Base-by-base conservation (phyloP, 2,113 vertebrate genomes). In the Etheostoma cragini region DNA sequence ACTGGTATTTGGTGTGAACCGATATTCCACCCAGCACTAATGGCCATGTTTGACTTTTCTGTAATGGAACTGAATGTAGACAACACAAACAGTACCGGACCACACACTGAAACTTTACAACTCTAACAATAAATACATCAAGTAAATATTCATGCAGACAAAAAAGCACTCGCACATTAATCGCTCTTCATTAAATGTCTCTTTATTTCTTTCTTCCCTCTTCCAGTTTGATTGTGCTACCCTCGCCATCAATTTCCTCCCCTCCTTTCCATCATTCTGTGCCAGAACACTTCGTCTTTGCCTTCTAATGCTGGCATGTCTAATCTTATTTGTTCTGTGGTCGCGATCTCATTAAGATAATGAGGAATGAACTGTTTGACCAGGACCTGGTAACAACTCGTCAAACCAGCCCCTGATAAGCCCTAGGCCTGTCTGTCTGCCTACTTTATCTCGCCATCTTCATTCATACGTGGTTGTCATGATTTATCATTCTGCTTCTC, bases 341-440 rank as follows among this genome's bases (percentile, higher is more conserved):
- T 82, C 22, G 35, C 52, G 85, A 92, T 94, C 90, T 89, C 77
- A 89, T 94, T 94, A 91, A 90, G 88, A 93, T 93, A 90, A 90
- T 90, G 82, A 79, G 72, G 73, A 76, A 87, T 88, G 80, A 91
- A 91, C 79, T 87, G 84, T 85, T 90, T 87, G 83, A 77, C 84
- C 82, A 66, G 61, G 67, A 83, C 84, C 76, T 83, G 74, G 84
- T 89, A 81, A 90, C 85, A 74, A 76, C 74, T 68, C 52, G 53
- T 88, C 89, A 77, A 67, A 82, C 46, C 62, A 45, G 66, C 15
- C 75, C 13, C 65, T 21, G 88, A 92, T 89, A 91, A 93, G 78
- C 75, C 72, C 11, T 4, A 11, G 62, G 24, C 70, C n/a, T n/a
- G 73, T 80, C 79, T 54, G n/a, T 74, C 85, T 83, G 42, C 50